Percentiles rank a stretch among this genome's conserved stretches.
Evolutionary conservation across 2,113 vertebrate genomes (phyloP).

Genomic region (Trogon surrucura): DNA sequence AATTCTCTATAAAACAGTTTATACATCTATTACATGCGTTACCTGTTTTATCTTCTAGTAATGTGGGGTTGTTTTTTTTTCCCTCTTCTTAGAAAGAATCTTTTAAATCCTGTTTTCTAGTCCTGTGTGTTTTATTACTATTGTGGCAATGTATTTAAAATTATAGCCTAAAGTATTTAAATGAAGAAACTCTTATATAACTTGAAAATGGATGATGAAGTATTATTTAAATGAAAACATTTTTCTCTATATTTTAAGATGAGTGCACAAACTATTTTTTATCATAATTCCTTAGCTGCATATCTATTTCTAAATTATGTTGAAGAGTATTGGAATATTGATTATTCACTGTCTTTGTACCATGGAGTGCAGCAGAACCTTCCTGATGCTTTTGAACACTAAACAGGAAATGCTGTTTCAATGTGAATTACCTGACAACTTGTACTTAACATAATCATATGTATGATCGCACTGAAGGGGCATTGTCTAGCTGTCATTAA

Average conservation of each 20-base stretch:
- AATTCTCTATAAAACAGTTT: not conserved
- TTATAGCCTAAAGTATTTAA: not conserved
- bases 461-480: not conserved
- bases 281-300: not conserved
- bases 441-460: not conserved
- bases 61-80: fast-evolving
- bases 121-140: not conserved
- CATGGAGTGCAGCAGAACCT: not conserved
- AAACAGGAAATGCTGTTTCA: not conserved
- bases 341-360: not conserved
- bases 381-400: not conserved
- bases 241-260: not conserved
- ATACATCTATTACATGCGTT: not conserved
- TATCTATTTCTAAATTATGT: not conserved
- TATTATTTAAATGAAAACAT: not conserved
- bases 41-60: not conserved
- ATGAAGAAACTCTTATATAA: not conserved
- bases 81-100: not conserved
- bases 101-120: not conserved
- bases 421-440: not conserved
- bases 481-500: not conserved
- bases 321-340: not conserved
- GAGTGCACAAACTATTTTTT: not conserved
- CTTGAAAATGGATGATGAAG: not conserved
- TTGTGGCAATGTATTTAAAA: not conserved